These are phyloP conservation scores for Brachionus asplanchnoidis DNA, from an alignment of 1,140 invertebrate species.

Conservation along the genomic window DNA sequence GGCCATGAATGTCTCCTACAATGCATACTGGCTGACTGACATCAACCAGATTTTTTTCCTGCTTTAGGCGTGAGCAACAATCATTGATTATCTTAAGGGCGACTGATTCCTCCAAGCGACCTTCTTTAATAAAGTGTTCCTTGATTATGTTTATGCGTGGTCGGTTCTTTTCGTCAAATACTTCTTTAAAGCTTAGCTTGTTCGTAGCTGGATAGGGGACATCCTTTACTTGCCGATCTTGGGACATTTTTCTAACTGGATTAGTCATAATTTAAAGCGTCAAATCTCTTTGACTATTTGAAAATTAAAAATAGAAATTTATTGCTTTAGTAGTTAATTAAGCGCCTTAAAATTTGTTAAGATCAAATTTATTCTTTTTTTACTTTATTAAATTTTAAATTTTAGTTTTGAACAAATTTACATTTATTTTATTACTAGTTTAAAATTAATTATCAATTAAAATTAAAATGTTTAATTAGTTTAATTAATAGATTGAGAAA, in stretches of 20 bases:
- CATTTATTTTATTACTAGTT: too few relatives aligned
- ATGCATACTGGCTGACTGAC: conserved; percentile 63
- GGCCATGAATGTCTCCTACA: conserved; percentile 63
- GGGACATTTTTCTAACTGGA: neutral
- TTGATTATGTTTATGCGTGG: conserved; percentile 1
- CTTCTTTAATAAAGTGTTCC: conserved; percentile 23
- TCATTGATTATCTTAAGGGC: conserved; percentile 11
- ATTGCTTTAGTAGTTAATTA: neutral
- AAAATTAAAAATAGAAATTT: neutral
- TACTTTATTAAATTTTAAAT: neutral
- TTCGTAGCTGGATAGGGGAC: conserved; percentile 21
- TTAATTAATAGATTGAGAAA: too few relatives aligned
- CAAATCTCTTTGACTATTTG: neutral
- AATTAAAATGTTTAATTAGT: too few relatives aligned
- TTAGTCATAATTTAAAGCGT: neutral
- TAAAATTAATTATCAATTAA: too few relatives aligned
- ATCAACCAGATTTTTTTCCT: conserved; percentile 64
- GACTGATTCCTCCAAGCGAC: conserved; percentile 10
- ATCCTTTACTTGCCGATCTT: neutral
- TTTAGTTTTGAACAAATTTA: neutral
- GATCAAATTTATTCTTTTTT: neutral
- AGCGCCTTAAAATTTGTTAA: neutral
- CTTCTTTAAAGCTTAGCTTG: neutral
- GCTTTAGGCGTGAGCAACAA: conserved; percentile 59
- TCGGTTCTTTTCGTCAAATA: neutral